Percentiles rank a stretch among this genome's conserved stretches.
These are phyloP conservation scores for Macrostomum lignano DNA, from an alignment of 1,140 invertebrate species.

Conservation along the genomic window DNA sequence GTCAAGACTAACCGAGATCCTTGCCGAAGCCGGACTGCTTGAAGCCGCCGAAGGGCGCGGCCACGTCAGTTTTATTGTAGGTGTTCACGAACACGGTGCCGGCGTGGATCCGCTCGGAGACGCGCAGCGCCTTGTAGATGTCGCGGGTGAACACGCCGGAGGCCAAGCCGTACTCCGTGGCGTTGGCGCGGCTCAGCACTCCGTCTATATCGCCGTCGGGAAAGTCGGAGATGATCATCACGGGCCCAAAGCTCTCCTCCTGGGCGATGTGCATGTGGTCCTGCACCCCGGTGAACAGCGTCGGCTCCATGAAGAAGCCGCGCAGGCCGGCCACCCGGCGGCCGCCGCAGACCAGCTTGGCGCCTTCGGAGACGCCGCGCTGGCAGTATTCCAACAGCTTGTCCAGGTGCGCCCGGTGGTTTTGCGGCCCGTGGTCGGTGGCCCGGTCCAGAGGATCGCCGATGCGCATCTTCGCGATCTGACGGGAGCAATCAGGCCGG, in stretches of 20 bases:
- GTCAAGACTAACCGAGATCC: slow-evolving; percentile 59
- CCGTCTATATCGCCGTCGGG: slow-evolving; percentile 43
- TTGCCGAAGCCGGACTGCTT: slow-evolving; percentile 62
- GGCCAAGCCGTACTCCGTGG: slow-evolving; percentile 59
- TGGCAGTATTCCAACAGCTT: slow-evolving; percentile 48
- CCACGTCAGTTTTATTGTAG: slow-evolving; percentile 41
- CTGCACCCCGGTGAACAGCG: slow-evolving; percentile 66
- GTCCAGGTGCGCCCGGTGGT: slow-evolving; percentile 42
- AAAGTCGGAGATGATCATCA: slow-evolving; percentile 31
- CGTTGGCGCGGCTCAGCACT: slow-evolving; percentile 55
- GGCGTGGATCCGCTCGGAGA: slow-evolving; percentile 36
- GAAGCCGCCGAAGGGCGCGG: slow-evolving; percentile 57
- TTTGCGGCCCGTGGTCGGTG: slow-evolving; percentile 7
- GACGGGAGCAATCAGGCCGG: slow-evolving; percentile 31
- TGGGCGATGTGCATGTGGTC: slow-evolving; percentile 67
- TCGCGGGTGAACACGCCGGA: slow-evolving; percentile 56
- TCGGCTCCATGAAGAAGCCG: slow-evolving; percentile 73
- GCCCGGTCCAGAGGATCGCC: slow-evolving; percentile 45
- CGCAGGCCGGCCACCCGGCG: slow-evolving; percentile 36
- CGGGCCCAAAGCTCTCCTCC: slow-evolving; percentile 61
- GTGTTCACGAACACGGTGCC: slow-evolving; percentile 68
- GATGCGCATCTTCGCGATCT: slow-evolving; percentile 35
- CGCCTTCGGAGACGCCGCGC: slow-evolving; percentile 45
- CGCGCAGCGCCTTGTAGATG: slow-evolving; percentile 35
- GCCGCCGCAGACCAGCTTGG: slow-evolving; percentile 52